Base-by-base conservation (phyloP, 1,140 invertebrate genomes). In the Drosophila varians region DNA sequence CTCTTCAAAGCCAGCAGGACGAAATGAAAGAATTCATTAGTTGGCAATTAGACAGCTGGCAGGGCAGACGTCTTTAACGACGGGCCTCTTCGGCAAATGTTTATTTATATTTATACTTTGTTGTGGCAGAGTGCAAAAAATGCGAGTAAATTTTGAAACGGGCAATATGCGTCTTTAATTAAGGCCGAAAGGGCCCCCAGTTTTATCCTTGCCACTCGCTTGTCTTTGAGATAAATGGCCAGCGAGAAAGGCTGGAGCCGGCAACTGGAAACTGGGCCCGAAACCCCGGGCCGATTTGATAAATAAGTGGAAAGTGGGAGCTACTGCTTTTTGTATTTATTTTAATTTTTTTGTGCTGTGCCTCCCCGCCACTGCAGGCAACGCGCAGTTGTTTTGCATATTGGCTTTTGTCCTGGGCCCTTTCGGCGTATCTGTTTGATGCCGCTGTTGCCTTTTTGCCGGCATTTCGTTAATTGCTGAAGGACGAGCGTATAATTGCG, bases 151-250 rank as follows among this genome's bases (percentile, higher is more conserved):
- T n/a, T n/a, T n/a, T n/a, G n/a, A n/a, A n/a, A 69, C 62, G 40
- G 58, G 69, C 74, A 83, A 83, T 83, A 83, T 77, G 78, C 78
- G 79, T 78, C 74, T 83, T 78, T 83, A 83, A 83, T 83, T 84
- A 84, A 84, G 79, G 79, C 75, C 79, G 74, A 51, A 72, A 61
- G 3, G 19, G 26, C 23, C 12, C 12, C 43, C 56, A 23, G 61
- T 53, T 66, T 66, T 45, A 25, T 64, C 38, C 53, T 47, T 18
- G 36, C 43, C 28, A 52, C 60, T 43, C 62, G 47, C 36, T 38
- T 83, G 78, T 62, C 75, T 78, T 74, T 77, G 74, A 74, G 74
- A 83, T 83, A 83, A 83, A 84, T 83, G 58, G 70, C 54, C 61
- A 2, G 34, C 26, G 34, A 11, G 9, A 31, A 31, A 31, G 28